phyloP scores from a whole-genome alignment of 2,113 vertebrate genomes.

The Microcebus ravelobensis region DNA sequence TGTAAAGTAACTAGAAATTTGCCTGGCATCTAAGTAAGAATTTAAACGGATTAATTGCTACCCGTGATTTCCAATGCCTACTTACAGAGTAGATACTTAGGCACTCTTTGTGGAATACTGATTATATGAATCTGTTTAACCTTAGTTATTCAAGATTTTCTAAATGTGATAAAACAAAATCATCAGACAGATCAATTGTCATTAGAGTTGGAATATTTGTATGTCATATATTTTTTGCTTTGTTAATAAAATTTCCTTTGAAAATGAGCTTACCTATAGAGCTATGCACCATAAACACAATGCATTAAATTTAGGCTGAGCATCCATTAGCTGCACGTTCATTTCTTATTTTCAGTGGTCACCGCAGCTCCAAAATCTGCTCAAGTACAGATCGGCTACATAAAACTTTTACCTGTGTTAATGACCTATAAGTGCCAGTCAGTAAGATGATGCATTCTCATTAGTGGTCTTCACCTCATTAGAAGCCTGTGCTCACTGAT shows the following conservation, averaged over 20 bases:
- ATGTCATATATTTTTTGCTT: constrained; percentile 1
- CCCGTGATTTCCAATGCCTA: background rate
- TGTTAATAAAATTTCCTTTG: constrained; percentile 67
- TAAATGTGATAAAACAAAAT: constrained; percentile 15
- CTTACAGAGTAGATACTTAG: background rate
- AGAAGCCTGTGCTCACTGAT: constrained; percentile 42
- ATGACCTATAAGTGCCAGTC: constrained; percentile 47
- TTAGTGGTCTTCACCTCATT: constrained; percentile 53
- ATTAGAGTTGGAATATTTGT: background rate
- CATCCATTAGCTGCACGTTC: background rate
- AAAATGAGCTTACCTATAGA: constrained; percentile 54
- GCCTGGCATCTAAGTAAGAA: constrained; percentile 6
- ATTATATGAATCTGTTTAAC: background rate
- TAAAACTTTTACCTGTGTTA: constrained; percentile 67
- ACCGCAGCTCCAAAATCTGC: constrained; percentile 8
- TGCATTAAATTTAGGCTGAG: background rate
- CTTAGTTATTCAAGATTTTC: background rate
- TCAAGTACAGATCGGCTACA: constrained; percentile 26
- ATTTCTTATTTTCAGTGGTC: constrained; percentile 50
- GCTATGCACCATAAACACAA: constrained; percentile 26
- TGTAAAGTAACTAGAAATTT: background rate
- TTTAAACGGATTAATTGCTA: background rate
- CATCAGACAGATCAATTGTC: background rate
- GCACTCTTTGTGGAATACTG: background rate
- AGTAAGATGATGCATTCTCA: constrained; percentile 17